These are phyloP conservation scores for Neogobius melanostomus DNA, from an alignment of 2,113 vertebrate species.

Conservation along the genomic window DNA sequence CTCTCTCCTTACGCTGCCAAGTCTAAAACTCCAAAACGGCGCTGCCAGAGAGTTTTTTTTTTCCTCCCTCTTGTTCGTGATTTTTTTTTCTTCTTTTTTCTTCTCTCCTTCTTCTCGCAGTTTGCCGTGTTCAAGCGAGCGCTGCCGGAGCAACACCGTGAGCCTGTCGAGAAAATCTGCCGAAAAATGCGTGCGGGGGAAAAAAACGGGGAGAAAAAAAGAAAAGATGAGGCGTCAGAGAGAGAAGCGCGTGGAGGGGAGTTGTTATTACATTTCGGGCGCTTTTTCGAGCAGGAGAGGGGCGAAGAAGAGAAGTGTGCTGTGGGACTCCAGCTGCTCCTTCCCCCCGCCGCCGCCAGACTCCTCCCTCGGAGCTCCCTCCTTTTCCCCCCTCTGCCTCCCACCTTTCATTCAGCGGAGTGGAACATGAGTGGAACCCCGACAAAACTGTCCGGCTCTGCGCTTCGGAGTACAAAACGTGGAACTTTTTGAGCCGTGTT, in stretches of 20 bases:
- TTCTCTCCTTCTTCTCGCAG: slow-evolving; percentile 62
- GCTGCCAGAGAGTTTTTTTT: slow-evolving; percentile 42
- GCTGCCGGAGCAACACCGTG: slow-evolving; percentile 51
- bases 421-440: slow-evolving; percentile 23
- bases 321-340: slow-evolving; percentile 79
- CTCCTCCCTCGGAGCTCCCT: slow-evolving; percentile 80
- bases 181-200: slow-evolving; percentile 40
- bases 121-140: slow-evolving; percentile 53
- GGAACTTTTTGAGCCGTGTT: neutral
- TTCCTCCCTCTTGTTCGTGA: slow-evolving; percentile 58
- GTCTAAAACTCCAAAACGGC: slow-evolving; percentile 70
- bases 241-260: slow-evolving; percentile 62
- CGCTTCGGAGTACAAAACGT: slow-evolving; percentile 3
- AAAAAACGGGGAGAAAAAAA: slow-evolving; percentile 51
- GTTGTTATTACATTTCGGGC: slow-evolving; percentile 72
- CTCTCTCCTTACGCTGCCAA: slow-evolving; percentile 43
- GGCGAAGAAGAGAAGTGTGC: slow-evolving; percentile 72
- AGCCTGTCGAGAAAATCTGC: slow-evolving; percentile 57
- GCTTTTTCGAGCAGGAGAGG: slow-evolving; percentile 71
- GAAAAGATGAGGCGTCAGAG: slow-evolving; percentile 54
- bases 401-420: slow-evolving; percentile 49
- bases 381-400: slow-evolving; percentile 68
- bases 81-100: too few relatives aligned
- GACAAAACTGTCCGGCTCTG: slow-evolving; percentile 22
- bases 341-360: slow-evolving; percentile 69